Conservation (phyloP, 2,797 vertebrate genomes). For the Sebastes itinus region DNA sequence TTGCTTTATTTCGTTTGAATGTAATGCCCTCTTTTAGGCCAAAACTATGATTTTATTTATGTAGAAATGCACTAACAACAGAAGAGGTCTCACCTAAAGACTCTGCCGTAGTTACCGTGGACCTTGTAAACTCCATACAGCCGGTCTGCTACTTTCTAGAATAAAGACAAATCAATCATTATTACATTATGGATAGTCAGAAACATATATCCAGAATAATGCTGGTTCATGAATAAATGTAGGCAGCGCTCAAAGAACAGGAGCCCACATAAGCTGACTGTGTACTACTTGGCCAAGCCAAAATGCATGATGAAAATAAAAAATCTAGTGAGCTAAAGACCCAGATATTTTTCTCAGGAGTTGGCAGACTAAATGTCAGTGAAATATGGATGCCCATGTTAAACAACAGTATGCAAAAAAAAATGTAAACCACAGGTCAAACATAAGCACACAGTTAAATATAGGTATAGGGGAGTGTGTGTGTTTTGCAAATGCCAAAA, state of each 20-base stretch:
- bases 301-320: background rate
- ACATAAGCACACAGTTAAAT: background rate
- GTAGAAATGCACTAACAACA: background rate
- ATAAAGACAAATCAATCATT: constrained; percentile 7
- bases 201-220: background rate
- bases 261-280: background rate
- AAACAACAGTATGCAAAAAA: background rate
- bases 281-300: background rate
- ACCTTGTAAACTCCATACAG: constrained; percentile 98
- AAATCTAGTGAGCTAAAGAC: background rate
- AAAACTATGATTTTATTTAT: background rate
- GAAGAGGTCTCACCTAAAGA: constrained; percentile 89
- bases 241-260: background rate
- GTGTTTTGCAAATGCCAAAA: constrained; percentile 7
- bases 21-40: background rate
- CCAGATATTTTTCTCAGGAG: background rate
- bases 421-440: background rate
- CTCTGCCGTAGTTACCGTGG: constrained; percentile 97
- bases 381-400: background rate
- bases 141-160: constrained; percentile 94
- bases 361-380: background rate
- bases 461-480: background rate
- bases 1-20: background rate
- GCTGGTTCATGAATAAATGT: background rate
- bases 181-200: background rate